Evolutionary conservation across 2,797 vertebrate genomes (phyloP).

Genomic region (Buphagus erythrorhynchus): DNA sequence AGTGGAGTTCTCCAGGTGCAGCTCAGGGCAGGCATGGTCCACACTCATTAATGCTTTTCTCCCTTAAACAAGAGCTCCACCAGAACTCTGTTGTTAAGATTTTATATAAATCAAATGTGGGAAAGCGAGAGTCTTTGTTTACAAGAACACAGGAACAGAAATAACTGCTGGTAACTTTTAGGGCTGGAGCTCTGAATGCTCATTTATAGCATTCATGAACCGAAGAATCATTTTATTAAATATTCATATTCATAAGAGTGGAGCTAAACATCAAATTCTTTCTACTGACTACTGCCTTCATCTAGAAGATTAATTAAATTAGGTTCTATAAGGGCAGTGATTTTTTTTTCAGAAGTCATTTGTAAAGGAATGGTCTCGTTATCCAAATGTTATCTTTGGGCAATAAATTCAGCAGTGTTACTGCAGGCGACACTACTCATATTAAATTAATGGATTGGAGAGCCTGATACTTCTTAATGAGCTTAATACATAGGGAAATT

Average conservation of each 20-base stretch:
- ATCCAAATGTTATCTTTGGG: conserved; percentile 44
- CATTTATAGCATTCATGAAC: background rate
- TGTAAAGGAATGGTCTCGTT: conserved; percentile 25
- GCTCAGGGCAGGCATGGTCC: background rate
- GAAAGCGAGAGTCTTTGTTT: background rate
- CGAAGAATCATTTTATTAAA: background rate
- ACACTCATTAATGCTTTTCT: background rate
- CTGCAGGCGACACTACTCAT: conserved; percentile 9
- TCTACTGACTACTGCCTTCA: conserved; percentile 5
- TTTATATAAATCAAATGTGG: background rate
- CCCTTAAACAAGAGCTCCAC: background rate
- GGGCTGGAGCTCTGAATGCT: background rate
- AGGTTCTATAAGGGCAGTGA: conserved; percentile 12
- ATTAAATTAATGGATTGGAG: conserved; percentile 33
- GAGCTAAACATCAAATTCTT: conserved; percentile 5
- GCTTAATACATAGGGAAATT: conserved; percentile 1
- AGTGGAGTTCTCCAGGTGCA: background rate
- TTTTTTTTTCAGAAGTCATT: conserved; percentile 33
- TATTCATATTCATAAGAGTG: conserved; percentile 30
- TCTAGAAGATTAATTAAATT: conserved; percentile 52
- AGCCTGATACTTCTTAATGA: conserved; percentile 49
- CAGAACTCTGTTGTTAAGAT: background rate
- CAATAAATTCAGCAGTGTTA: background rate
- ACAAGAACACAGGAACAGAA: background rate
- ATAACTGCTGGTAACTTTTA: background rate